phyloP scores from a whole-genome alignment of 2,797 vertebrate genomes.

The Platalea minor region DNA sequence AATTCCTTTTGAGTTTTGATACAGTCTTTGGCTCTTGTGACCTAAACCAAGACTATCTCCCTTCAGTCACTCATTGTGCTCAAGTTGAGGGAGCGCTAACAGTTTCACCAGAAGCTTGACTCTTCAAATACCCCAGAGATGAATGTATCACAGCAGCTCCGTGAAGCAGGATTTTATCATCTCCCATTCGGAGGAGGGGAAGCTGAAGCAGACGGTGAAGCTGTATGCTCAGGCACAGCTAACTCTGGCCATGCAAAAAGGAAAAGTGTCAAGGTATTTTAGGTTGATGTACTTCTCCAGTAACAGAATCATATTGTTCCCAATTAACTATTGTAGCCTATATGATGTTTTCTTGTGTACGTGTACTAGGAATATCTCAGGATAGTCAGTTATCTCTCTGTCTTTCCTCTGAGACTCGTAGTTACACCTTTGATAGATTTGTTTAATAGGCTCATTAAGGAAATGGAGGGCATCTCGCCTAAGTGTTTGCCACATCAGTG shows the following conservation, averaged over 20 bases:
- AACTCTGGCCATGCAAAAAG: neutral
- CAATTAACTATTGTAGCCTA: neutral
- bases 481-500: neutral
- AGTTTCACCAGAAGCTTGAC: neutral
- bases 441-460: slow-evolving; percentile 30
- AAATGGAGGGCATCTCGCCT: neutral
- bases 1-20: neutral
- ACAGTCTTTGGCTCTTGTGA: neutral
- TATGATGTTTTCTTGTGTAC: neutral
- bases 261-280: neutral
- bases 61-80: neutral
- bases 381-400: neutral
- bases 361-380: neutral
- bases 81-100: neutral
- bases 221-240: neutral
- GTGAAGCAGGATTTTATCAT: neutral
- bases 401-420: neutral
- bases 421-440: neutral
- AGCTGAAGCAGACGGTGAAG: neutral
- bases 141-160: neutral
- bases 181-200: rapidly evolving
- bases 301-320: rapidly evolving
- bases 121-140: neutral
- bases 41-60: neutral
- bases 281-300: neutral